Evolutionary conservation across 2,797 vertebrate genomes (phyloP), one percentile per base, ranked within the genome.

Genomic region (Cetoscarus ocellatus): DNA sequence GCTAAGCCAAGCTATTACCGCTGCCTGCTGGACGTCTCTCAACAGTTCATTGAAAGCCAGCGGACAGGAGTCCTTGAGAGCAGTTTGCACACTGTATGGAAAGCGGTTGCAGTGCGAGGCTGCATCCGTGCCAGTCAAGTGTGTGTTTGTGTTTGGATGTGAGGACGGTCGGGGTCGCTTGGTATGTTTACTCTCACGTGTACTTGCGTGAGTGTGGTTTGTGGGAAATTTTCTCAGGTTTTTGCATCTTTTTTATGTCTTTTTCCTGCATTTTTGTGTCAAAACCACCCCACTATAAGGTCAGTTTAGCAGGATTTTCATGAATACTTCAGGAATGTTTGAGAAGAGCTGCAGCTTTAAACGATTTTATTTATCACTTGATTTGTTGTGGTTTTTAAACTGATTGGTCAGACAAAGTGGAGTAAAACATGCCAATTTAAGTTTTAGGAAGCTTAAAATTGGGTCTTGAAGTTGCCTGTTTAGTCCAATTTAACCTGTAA

Each of bases 1-100:
- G 42, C 65, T 57, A 1, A 58, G 76, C 73, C 36, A 49, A 74
- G 83, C 80, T 89, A 77, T 86, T 89, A 69, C 83, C 54, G 53
- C 85, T 79, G 86, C 82, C 83, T 85, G 86, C 81, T 89, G 87
- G 84, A 86, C 71, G 70, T 90, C 90, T 88, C 80, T 91, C 90
- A 91, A 89, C 90, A 88, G 77, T 70, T 86, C 85, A 87, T 91
- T 90, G 83, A 92, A 73, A 90, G 80, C 45, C 55, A 86, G 83
- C 66, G 85, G 80, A 90, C 80, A 49, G 74, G 80, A 85, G 88
- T 91, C 91, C 86, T 85, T 88, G 91, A 90, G 88, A 82, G 86
- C 76, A 56, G 83, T 89, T 91, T 86, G 86, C 89, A 77, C 84
- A 56, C 86, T 79, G 19, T 74, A 76, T 86, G 87, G 85, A 91